Evolutionary conservation across 2,888 invertebrate species (phyloP).

Genomic region (Nebria salina): DNA sequence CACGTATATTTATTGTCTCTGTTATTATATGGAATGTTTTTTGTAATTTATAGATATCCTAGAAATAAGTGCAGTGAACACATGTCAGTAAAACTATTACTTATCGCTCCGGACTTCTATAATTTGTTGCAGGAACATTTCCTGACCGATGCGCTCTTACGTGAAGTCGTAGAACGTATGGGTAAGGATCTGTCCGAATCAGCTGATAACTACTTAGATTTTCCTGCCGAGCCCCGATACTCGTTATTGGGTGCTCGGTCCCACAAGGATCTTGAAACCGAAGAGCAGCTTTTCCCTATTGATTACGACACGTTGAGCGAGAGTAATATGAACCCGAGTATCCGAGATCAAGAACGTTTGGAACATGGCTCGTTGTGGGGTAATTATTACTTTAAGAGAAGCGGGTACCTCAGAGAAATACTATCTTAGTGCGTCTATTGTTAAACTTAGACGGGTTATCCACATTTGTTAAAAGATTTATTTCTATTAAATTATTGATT

Average conservation of each 20-base stretch:
- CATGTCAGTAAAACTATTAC: too few relatives aligned
- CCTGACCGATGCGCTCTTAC: conserved; percentile 76
- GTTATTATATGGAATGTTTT: too few relatives aligned
- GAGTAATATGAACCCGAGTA: conserved; percentile 77
- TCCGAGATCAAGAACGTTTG: conserved; percentile 87
- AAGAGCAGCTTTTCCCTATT: conserved; percentile 65
- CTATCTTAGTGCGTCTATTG: too few relatives aligned
- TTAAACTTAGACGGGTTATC: too few relatives aligned
- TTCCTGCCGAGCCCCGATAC: conserved; percentile 62
- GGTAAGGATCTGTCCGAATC: conserved; percentile 77
- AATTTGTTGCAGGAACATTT: conserved; percentile 66
- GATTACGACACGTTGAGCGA: conserved; percentile 80
- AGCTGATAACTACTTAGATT: conserved; percentile 73
- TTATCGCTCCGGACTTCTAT: neutral
- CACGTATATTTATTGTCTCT: too few relatives aligned
- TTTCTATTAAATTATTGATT: too few relatives aligned
- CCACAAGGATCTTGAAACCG: conserved; percentile 68
- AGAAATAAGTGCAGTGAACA: too few relatives aligned
- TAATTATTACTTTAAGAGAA: conserved; percentile 1
- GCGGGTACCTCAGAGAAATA: too few relatives aligned
- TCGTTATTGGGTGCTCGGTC: conserved; percentile 50
- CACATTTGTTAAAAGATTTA: too few relatives aligned
- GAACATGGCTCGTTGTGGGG: conserved; percentile 77
- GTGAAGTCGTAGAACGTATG: conserved; percentile 82
- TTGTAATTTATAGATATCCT: too few relatives aligned